Percentiles rank a stretch among this genome's conserved stretches.
Conservation (phyloP, 2,888 invertebrate genomes). For the Cantharis flavilabris region DNA sequence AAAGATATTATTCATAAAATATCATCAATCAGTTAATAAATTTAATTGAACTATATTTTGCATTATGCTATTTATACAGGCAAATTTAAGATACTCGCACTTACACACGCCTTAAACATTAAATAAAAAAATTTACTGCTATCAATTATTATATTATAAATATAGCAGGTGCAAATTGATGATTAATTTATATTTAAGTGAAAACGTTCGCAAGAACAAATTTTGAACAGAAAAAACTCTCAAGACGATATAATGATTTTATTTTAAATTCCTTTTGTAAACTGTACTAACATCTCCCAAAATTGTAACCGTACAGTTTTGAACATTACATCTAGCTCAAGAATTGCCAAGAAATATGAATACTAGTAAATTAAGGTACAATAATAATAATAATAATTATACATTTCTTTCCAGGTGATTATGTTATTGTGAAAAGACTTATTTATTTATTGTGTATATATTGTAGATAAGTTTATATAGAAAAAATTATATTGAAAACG, state of each 20-base stretch:
- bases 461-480: neutral
- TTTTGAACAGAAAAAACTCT: too few species aligned
- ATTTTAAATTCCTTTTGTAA: neutral
- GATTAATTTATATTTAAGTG: neutral
- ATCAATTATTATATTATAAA: neutral
- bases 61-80: too few species aligned
- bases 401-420: neutral
- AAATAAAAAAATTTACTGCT: neutral
- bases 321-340: neutral
- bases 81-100: too few species aligned
- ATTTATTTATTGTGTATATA: neutral
- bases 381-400: neutral
- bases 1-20: neutral
- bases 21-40: too few species aligned
- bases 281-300: neutral
- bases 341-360: neutral
- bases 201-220: neutral
- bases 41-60: too few species aligned
- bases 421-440: neutral
- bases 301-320: neutral
- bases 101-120: neutral
- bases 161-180: neutral
- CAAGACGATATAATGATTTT: too few species aligned
- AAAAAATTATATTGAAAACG: neutral
- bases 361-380: neutral